These are phyloP conservation scores for Melanostoma mellinum DNA, from an alignment of 2,888 invertebrate genomes.

Conservation along the genomic window DNA sequence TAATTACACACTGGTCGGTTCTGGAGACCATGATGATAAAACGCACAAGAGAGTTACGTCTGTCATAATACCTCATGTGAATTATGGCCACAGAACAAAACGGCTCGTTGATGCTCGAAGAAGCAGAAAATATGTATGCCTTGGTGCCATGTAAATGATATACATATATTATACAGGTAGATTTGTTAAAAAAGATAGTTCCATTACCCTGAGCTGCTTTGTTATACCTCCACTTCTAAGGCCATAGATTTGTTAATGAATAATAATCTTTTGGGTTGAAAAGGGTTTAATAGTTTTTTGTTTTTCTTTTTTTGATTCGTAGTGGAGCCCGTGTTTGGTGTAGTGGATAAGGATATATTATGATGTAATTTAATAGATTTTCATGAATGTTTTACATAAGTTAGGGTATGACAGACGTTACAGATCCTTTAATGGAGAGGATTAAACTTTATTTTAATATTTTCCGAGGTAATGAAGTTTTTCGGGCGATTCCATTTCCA, in stretches of 20 bases:
- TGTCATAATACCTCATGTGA: slow-evolving; percentile 59
- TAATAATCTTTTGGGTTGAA: slow-evolving; percentile 27
- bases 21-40: slow-evolving; percentile 45
- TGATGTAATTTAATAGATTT: not conserved
- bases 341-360: not conserved
- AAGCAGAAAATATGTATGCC: slow-evolving; percentile 15
- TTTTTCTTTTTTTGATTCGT: not conserved
- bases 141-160: not conserved
- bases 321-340: not conserved
- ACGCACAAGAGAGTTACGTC: slow-evolving; percentile 48
- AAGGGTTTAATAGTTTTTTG: slow-evolving; percentile 25
- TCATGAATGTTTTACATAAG: no score
- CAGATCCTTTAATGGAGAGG: no score
- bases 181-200: slow-evolving; percentile 6
- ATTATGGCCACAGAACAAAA: slow-evolving; percentile 53
- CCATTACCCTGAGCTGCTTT: slow-evolving; percentile 22
- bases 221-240: slow-evolving; percentile 14
- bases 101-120: slow-evolving; percentile 1
- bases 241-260: not conserved
- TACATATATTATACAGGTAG: not conserved
- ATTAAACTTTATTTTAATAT: no score
- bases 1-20: slow-evolving; percentile 53
- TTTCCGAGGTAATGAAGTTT: no score
- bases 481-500: no score
- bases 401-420: no score